Base-by-base conservation (phyloP, 2,888 invertebrate genomes). In the Orthosia cruda region DNA sequence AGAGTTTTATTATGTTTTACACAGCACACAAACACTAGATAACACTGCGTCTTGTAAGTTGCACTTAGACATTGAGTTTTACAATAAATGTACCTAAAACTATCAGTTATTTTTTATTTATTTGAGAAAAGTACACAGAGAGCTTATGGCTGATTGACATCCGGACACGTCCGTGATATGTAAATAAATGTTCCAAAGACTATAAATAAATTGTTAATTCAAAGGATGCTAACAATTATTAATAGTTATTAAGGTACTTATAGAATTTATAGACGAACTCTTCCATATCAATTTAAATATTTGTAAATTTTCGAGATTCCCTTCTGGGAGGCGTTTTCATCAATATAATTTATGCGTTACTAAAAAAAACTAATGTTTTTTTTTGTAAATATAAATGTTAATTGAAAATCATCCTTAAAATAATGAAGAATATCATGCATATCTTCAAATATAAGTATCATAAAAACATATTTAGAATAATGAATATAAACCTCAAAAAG, bases 241-340 rank as follows among this genome's bases (percentile, higher is more conserved):
- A 62, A 58, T 74, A 85, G 52, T 57, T 23, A 54, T 11, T 88
- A 55, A 79, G 73, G 49, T 87, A 84, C 71, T 73, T 77, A 77
- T 88, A 88, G 80, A 86, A 88, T 88, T 77, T 85, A 90, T 92
- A 92, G 91, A 87, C 73, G 80, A 91, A 92, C 89, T 93, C 94
- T 94, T 94, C 94, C 94, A 94, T 94, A 94, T 94, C 94, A 93
- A 87, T 83, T 87, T 77, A 85, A 74, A 83, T 74, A 83, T 67
- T 69, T 87, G 74, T 86, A 86, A 83, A 81, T 69, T 78, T 80
- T 75, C 52, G 72, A 69, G 86, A 76, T 77, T 63, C 12, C 23
- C 4, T 52, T 67, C 78, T 70, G 16, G n/a, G 70, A 72, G 68
- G 79, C 76, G 86, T 85, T 86, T 86, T 81, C 63, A 26, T 5